phyloP scores from a whole-genome alignment of 2,797 vertebrate species.

The Distichodus sexfasciatus region DNA sequence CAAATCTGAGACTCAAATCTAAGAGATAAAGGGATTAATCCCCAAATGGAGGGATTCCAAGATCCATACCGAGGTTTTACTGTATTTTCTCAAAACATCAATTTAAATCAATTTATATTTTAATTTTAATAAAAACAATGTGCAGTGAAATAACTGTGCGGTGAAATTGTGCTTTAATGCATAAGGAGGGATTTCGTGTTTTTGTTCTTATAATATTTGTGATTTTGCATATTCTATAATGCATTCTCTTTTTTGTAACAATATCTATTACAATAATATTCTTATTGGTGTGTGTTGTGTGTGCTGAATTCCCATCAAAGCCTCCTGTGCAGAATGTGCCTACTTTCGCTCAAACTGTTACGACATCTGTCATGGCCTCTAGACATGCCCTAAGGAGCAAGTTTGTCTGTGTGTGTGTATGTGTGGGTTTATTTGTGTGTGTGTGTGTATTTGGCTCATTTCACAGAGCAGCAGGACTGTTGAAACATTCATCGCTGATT shows the following conservation, averaged over 20 bases:
- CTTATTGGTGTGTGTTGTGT: slow-evolving; percentile 12
- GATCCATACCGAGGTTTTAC: neutral
- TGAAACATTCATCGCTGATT: slow-evolving; percentile 52
- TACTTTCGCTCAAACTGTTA: slow-evolving; percentile 75
- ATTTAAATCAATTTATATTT: no score
- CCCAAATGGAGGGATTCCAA: no score
- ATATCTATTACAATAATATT: no score
- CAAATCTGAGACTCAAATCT: neutral
- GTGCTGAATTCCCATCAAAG: slow-evolving; percentile 33
- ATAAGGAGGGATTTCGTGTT: no score
- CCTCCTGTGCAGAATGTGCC: slow-evolving; percentile 53
- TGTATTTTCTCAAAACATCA: no score
- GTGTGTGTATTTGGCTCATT: slow-evolving; percentile 37
- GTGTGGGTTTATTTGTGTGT: slow-evolving; percentile 18
- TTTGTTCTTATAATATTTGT: no score
- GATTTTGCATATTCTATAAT: no score
- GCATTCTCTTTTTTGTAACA: no score
- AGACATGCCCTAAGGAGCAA: slow-evolving; percentile 64
- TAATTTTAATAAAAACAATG: no score
- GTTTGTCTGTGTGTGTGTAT: slow-evolving; percentile 40
- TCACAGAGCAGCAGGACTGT: slow-evolving; percentile 45
- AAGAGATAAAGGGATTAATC: no score
- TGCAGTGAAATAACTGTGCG: no score
- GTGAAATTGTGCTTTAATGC: no score
- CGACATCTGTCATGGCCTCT: slow-evolving; percentile 78